Base-by-base conservation (phyloP, 1,140 invertebrate species). In the Eumaeus atala region DNA sequence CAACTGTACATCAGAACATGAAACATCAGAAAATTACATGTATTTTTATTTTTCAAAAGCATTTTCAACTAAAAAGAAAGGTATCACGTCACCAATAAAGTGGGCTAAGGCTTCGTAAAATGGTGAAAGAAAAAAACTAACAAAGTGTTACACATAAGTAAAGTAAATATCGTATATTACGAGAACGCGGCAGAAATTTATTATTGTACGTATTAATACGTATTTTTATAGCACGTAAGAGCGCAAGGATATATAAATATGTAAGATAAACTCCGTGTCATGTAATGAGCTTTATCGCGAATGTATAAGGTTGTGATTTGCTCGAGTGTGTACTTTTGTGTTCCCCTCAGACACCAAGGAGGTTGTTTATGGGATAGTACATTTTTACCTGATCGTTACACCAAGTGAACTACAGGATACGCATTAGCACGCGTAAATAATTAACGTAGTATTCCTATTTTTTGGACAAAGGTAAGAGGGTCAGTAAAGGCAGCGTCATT, bases 281-380 rank as follows among this genome's bases (percentile, higher is more conserved):
- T 21, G 36, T 18, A 37, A 18, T 38, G 34, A 5, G n/a, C 49
- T 36, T 37, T 37, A 51, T 9, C 8, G 16, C 0, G 1, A 17
- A 7, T 5, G 5, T 9, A 5, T 18, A 44, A 44, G 14, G 40
- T 44, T 14, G 4, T 16, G 40, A 44, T 44, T 44, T 44, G 40
- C 1, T 44, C 10, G 40, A 9, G 14, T 17, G 7, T 14, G 40
- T 16, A 9, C 40, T 9, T 9, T 14, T 9, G 40, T 16, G 37
- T 12, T 16, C 34, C 34, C 49, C 36, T 51, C 34, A 35, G 34
- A 34, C 16, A 14, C 49, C 16, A 35, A 35, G 49, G 14, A 38
- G 49, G 49, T 51, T 51, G 35, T 51, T 51, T 51, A 51, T 51
- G 49, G n/a, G 34, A 37, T 51, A 51, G 49, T 51, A 51, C 17